Percentiles rank a stretch among this genome's conserved stretches.
Evolutionary conservation across 1,140 invertebrate genomes (phyloP).

Genomic region (Meloidogyne chitwoodi): DNA sequence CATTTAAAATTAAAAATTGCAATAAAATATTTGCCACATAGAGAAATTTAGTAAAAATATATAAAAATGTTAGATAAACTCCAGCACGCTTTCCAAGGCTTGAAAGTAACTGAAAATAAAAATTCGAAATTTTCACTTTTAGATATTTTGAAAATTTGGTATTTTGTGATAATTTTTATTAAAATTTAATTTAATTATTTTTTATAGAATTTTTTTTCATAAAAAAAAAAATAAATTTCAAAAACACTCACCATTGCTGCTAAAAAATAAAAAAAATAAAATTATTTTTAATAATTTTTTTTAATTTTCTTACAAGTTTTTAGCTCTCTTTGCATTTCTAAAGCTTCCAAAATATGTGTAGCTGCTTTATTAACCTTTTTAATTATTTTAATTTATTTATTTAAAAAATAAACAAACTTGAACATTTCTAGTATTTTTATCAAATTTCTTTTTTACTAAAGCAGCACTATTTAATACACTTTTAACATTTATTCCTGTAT

Average conservation of each 20-base stretch:
- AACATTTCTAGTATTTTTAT: slow-evolving; percentile 37
- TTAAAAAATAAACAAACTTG: slow-evolving; percentile 36
- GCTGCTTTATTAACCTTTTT: slow-evolving; percentile 17
- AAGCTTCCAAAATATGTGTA: slow-evolving; percentile 43
- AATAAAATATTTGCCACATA: slow-evolving; percentile 63
- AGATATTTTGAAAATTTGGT: too few species aligned
- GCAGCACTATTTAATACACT: slow-evolving; percentile 55
- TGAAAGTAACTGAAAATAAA: slow-evolving; percentile 35
- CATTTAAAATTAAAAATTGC: slow-evolving; percentile 64
- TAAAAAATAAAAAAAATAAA: neutral
- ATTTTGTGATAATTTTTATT: too few species aligned
- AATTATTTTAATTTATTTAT: neutral
- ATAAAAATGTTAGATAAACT: slow-evolving; percentile 62
- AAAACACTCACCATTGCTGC: neutral
- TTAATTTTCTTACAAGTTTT: slow-evolving; percentile 37
- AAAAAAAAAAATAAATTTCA: slow-evolving; percentile 2
- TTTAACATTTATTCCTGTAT: slow-evolving; percentile 56
- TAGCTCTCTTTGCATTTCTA: slow-evolving; percentile 56
- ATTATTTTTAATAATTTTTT: neutral
- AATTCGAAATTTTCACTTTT: too few species aligned
- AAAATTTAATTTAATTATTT: too few species aligned
- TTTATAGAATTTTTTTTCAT: too few species aligned
- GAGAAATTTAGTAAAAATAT: slow-evolving; percentile 63
- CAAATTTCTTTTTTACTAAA: slow-evolving; percentile 54
- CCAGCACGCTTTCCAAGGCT: slow-evolving; percentile 62